Evolutionary conservation across 2,888 invertebrate genomes (phyloP), one percentile per base, ranked within the genome.

Genomic region (Chesias legatella): DNA sequence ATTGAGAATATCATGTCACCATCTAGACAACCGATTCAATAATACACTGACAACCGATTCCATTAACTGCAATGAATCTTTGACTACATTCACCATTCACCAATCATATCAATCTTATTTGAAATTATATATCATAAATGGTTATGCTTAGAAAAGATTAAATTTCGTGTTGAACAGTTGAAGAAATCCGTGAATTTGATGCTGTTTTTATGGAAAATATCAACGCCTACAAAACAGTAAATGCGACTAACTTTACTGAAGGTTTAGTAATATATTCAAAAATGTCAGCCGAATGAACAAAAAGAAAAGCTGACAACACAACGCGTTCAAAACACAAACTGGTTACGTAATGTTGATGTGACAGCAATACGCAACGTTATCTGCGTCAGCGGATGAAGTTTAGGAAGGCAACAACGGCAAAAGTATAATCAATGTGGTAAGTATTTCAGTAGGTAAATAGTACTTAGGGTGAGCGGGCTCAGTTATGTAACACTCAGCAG

Each of bases 401-500:
- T 53, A 54, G 33, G 41, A 56, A 64, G 57, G 42, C 52, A 52
- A 56, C 55, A 60, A 55, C 53, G 43, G 53, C 47, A 48, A 47
- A 51, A 46, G 46, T 58, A 60, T 54, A 63, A 64, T 56, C 62
- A 60, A 61, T 63, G 65, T 63, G 66, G 63, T 67, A 63, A 67
- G 63, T 67, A 63, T 67, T 66, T 68, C 70, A 73, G 74, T 73
- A 56, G 60, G 59, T 45, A 47, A 24, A 10, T 37, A 47, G 44
- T 28, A 67, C 64, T 67, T 43, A 48, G 45, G 63, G 70, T 66
- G 70, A 68, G 65, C 72, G 73, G 46, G 38, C 46, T 67, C 68
- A 74, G 66, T 83, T 80, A 82, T 69, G 63, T 82, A 85, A 85
- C 78, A 67, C 71, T 69, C 69, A 80, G 77, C 74, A 73, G 77